Conservation (phyloP, 1,140 invertebrate genomes). For the Agrypnia vestita region DNA sequence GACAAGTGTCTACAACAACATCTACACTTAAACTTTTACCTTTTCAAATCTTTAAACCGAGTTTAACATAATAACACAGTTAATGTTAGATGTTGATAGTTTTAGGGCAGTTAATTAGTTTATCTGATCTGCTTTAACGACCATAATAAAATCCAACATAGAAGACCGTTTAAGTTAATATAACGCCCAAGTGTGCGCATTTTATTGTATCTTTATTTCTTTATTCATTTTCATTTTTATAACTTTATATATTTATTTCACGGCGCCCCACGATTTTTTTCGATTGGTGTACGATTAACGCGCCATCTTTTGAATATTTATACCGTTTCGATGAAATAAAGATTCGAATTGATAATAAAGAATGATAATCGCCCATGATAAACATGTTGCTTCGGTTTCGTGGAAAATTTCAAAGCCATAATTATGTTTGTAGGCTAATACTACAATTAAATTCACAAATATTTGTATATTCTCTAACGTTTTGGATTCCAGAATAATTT, state of each 20-base stretch:
- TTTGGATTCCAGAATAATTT: neutral
- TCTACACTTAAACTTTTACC: no score
- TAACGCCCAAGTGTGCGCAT: neutral
- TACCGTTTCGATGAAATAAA: neutral
- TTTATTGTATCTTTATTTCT: constrained; percentile 6
- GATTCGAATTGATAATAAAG: constrained; percentile 4
- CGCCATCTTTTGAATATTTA: constrained; percentile 10
- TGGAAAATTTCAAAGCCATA: constrained; percentile 1
- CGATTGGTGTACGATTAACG: neutral
- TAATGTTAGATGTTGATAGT: neutral
- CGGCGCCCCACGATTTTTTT: constrained; percentile 21
- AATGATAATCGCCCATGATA: neutral
- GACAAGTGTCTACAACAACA: no score
- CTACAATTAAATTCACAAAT: constrained; percentile 3
- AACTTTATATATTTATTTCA: constrained; percentile 9
- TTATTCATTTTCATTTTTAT: constrained; percentile 11
- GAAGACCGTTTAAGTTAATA: constrained; percentile 46
- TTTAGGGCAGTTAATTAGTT: constrained; percentile 52
- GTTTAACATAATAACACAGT: no score
- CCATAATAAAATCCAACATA: constrained; percentile 50
- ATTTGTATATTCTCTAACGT: neutral
- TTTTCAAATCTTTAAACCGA: no score
- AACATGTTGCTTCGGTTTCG: neutral
- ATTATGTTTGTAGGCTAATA: constrained; percentile 31
- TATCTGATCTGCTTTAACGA: constrained; percentile 56